Percentiles rank a stretch among this genome's conserved stretches.
These are phyloP conservation scores for Mythimna vitellina DNA, from an alignment of 2,888 invertebrate genomes.

Conservation along the genomic window DNA sequence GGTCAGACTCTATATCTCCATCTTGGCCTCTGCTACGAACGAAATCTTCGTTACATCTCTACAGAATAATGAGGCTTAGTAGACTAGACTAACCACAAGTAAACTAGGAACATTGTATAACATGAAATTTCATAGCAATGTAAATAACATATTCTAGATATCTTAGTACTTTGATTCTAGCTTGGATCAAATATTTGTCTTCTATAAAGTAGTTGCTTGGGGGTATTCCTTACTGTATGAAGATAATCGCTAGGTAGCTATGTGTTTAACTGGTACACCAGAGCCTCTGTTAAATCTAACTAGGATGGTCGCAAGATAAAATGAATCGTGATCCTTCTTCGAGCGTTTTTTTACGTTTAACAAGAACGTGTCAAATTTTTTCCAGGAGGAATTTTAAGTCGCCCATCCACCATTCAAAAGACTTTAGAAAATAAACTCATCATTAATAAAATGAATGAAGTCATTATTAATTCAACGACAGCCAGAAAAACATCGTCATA, in stretches of 20 bases:
- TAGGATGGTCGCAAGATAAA: no score
- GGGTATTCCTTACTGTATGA: neutral
- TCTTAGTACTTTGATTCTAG: constrained; percentile 2
- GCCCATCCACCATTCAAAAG: constrained; percentile 19
- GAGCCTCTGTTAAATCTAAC: no score
- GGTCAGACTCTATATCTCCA: neutral
- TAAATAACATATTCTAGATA: neutral
- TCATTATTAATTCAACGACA: constrained; percentile 19
- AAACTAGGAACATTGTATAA: neutral
- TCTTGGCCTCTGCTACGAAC: neutral
- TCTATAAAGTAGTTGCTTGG: neutral
- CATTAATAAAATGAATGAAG: neutral
- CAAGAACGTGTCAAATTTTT: no score
- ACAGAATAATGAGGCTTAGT: no score
- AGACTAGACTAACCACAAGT: neutral
- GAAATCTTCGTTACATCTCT: neutral
- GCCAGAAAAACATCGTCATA: neutral
- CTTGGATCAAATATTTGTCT: constrained; percentile 7
- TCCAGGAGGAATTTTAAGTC: no score
- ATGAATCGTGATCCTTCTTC: no score
- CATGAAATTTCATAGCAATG: neutral
- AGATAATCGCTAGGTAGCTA: no score
- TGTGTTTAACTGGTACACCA: no score
- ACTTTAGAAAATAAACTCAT: constrained; percentile 6
- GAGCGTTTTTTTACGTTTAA: no score